phyloP scores from a whole-genome alignment of 2,888 invertebrate genomes.

The Drosophila paranaensis region DNA sequence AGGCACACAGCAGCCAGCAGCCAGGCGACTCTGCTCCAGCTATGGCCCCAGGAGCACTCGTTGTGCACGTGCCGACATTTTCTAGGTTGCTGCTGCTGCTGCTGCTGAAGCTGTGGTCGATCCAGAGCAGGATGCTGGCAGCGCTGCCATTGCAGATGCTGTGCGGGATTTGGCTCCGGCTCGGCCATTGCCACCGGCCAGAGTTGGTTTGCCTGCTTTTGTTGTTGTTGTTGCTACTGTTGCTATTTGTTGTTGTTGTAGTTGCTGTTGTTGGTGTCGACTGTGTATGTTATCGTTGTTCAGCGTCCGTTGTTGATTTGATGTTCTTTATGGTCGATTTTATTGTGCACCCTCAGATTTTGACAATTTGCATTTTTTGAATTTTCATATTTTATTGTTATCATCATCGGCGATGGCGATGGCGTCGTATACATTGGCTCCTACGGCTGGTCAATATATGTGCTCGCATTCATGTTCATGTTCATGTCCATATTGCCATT shows the following conservation, averaged over 20 bases:
- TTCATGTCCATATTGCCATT: conserved; percentile 33
- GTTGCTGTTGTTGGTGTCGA: conserved; percentile 20
- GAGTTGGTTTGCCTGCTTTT: conserved; percentile 37
- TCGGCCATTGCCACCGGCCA: conserved; percentile 58
- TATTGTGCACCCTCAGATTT: conserved; percentile 65
- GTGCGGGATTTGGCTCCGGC: conserved; percentile 42
- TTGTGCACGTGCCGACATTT: conserved; percentile 71
- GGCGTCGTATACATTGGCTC: conserved; percentile 39
- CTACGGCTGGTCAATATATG: conserved; percentile 46
- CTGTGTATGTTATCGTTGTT: conserved; percentile 45
- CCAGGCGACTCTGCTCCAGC: conserved; percentile 70
- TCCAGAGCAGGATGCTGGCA: conserved; percentile 15
- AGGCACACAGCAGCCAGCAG: conserved; percentile 78
- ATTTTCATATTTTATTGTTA: conserved; percentile 70
- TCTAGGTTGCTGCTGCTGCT: conserved; percentile 18
- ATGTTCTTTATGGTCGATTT: conserved; percentile 68
- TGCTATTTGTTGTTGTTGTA: conserved; percentile 16
- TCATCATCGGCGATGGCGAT: conserved; percentile 41
- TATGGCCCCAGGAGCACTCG: conserved; percentile 46
- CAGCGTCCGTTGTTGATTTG: conserved; percentile 60
- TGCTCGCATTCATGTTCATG: conserved; percentile 27
- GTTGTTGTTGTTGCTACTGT: conserved; percentile 21
- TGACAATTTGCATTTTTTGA: conserved; percentile 67
- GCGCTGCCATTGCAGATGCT: conserved; percentile 54
- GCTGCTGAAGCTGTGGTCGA: conserved; percentile 10